These are phyloP conservation scores for Heteropelma amictum DNA, from an alignment of 2,888 invertebrate genomes.

Conservation along the genomic window DNA sequence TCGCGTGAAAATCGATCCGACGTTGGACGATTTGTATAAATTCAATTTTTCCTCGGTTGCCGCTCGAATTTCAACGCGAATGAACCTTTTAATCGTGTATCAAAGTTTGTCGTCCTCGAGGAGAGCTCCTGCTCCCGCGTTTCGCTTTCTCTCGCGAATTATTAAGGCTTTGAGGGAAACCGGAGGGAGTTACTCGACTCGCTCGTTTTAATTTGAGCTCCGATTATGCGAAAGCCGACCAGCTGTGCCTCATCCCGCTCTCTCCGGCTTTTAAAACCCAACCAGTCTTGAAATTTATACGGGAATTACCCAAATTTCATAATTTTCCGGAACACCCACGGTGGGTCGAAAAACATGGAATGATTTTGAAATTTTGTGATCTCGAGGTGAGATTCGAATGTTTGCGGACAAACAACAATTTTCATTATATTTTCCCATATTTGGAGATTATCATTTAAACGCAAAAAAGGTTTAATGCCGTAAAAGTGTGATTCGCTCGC, in stretches of 20 bases:
- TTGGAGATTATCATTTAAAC: no score
- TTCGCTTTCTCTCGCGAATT: constrained; percentile 20
- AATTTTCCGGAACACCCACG: no score
- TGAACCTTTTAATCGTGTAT: constrained; percentile 47
- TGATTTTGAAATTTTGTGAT: not conserved
- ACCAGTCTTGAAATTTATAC: constrained; percentile 43
- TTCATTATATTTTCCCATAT: not conserved
- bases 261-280: constrained; percentile 14
- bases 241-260: constrained; percentile 3
- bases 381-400: no score
- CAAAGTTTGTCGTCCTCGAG: constrained; percentile 49
- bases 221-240: constrained; percentile 49
- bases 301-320: constrained; percentile 46
- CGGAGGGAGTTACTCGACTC: constrained; percentile 51
- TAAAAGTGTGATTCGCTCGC: not conserved
- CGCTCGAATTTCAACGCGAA: constrained; percentile 9
- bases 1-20: not conserved
- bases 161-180: constrained; percentile 43
- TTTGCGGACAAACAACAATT: not conserved
- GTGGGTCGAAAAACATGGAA: not conserved
- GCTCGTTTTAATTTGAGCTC: constrained; percentile 55
- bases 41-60: constrained; percentile 15
- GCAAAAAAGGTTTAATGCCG: not conserved
- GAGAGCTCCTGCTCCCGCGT: not conserved
- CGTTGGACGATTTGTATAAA: not conserved